A percentile compares a stretch with the other conserved stretches of the same genome.
Evolutionary conservation across 2,888 invertebrate species (phyloP).

Genomic region (Lamellibrachia columna): DNA sequence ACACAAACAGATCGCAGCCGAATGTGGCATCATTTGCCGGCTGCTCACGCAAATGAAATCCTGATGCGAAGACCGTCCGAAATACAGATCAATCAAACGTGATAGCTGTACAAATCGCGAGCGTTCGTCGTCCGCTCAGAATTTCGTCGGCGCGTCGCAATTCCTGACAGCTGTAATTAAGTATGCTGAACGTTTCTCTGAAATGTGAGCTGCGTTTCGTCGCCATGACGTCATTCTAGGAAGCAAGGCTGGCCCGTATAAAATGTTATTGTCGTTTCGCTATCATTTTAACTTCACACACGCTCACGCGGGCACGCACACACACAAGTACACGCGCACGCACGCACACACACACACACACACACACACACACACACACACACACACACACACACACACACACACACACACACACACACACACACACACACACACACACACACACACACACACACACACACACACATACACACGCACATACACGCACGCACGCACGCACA

Average conservation of each 20-base stretch:
- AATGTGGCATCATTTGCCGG: not conserved
- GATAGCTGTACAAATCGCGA: not conserved
- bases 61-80: not conserved
- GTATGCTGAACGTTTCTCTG: not conserved
- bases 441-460: not conserved
- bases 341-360: not conserved
- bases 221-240: not conserved
- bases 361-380: not conserved
- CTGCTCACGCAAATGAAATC: not conserved
- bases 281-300: not conserved
- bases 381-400: not conserved
- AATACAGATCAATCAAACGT: not conserved
- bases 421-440: not conserved
- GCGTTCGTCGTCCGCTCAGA: not conserved
- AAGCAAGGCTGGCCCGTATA: not conserved
- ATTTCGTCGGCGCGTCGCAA: not conserved
- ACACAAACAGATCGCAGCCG: not conserved
- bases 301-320: not conserved
- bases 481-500: not conserved
- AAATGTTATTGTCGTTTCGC: not conserved
- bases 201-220: not conserved
- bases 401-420: not conserved
- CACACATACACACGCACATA: not conserved
- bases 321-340: not conserved
- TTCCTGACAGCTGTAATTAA: not conserved